Conservation (phyloP, 2,797 vertebrate genomes). For the Syndactyla subalaris region DNA sequence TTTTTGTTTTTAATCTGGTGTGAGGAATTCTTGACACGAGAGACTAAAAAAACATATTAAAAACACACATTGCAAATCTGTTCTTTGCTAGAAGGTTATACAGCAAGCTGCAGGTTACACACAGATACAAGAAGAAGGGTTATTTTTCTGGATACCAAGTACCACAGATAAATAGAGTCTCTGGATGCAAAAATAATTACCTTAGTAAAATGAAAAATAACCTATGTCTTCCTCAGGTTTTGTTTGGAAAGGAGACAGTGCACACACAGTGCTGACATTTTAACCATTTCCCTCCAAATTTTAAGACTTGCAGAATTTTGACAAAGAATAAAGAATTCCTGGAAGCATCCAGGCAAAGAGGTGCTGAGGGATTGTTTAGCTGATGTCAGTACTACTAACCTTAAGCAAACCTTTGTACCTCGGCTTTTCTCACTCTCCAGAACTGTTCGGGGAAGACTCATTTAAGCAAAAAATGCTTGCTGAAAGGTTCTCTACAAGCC, state of each 20-base stretch:
- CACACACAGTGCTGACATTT: background rate
- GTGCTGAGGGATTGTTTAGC: background rate
- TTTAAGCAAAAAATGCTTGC: background rate
- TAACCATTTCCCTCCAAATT: background rate
- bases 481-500: background rate
- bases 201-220: slow-evolving; percentile 34
- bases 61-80: slow-evolving; percentile 24
- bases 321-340: background rate
- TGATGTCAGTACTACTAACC: background rate
- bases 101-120: background rate
- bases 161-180: slow-evolving; percentile 61
- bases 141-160: background rate
- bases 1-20: slow-evolving; percentile 8
- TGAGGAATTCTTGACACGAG: slow-evolving; percentile 28
- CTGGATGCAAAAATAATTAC: slow-evolving; percentile 59
- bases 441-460: background rate
- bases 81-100: slow-evolving; percentile 21
- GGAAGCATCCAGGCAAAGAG: background rate
- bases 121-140: background rate
- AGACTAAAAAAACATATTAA: background rate
- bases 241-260: background rate
- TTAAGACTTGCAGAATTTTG: background rate
- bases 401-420: background rate
- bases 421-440: background rate
- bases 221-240: background rate